Base-by-base conservation (phyloP, 2,888 invertebrate species). In the Hemicrepidius hirtus region DNA sequence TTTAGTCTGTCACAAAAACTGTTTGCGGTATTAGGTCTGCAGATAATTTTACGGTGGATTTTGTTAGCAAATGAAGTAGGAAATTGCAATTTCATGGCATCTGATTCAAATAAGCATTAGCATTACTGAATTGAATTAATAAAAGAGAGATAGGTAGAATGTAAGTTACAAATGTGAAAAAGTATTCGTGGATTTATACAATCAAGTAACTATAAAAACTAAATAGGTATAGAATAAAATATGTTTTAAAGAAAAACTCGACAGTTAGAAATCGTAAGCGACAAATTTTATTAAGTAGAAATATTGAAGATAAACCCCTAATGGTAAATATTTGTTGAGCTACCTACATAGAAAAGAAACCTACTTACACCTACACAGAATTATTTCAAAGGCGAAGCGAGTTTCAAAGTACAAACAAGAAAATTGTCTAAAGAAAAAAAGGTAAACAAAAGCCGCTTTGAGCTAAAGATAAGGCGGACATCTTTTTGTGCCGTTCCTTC, bases 381-480 rank as follows among this genome's bases (percentile, higher is more conserved):
- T 57, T 57, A 57, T 28, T 57, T 57, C 35, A 57, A 57, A 57
- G 13, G 57, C 5, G 24, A 60, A 60, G 60, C 41, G 44, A 60
- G 41, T 60, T 28, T 44, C 24, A 60, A 41, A 60, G 24, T 21
- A 24, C 24, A 40, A 60, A 60, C 41, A 12, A 10, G 60, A 44
- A 60, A 41, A 60, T 12, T 20, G 60, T 60, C 24, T 41, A 40
- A 40, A 21, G 24, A 44, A 60, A 50, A 50, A 60, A 57, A 57
- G 53, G 46, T 59, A 60, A 68, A 68, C 46, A 68, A 60, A 68
- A 49, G 68, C 57, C n/a, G 46, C 32, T 68, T 68, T 68, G 49
- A 57, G 44, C 44, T 49, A 49, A 59, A 66, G 68, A 60, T 60
- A 68, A 68, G 68, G 28, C 68, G 59, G 21, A 57, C 41, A 67